Evolutionary conservation across 2,113 vertebrate genomes (phyloP).

Genomic region (Xenotilapia longispinis): DNA sequence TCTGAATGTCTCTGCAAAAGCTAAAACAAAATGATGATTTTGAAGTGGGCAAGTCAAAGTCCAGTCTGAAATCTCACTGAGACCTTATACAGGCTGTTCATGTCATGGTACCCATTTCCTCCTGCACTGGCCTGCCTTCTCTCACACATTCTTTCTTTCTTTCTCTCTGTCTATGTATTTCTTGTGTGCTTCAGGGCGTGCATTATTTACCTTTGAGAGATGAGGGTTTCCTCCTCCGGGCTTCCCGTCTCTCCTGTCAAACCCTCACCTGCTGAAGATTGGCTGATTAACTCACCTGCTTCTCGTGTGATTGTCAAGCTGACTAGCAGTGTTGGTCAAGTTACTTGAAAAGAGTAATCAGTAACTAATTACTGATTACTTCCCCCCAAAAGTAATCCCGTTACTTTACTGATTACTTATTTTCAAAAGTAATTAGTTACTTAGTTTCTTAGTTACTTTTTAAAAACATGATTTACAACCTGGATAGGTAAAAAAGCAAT

Average conservation of each 20-base stretch:
- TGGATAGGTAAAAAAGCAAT: no score
- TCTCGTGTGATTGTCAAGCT: neutral
- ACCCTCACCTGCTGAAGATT: neutral
- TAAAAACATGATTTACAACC: no score
- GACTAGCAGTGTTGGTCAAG: neutral
- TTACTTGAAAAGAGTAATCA: no score
- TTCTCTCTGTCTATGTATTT: neutral
- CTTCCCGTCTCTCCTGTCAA: neutral
- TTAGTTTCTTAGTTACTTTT: no score
- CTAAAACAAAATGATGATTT: neutral
- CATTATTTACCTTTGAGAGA: neutral
- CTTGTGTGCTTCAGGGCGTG: neutral
- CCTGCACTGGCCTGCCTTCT: neutral
- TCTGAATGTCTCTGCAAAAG: neutral
- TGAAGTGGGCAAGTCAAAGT: neutral
- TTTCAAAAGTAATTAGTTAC: no score
- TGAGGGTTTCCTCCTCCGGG: neutral
- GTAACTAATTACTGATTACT: no score
- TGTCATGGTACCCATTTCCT: neutral
- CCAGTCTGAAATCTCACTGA: neutral
- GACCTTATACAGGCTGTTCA: neutral
- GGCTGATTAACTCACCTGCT: neutral
- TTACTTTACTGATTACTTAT: no score
- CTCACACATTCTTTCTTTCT: neutral
- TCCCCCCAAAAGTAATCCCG: no score